Percentiles rank a stretch among this genome's conserved stretches.
Evolutionary conservation across 1,140 invertebrate species (phyloP).

Genomic region (Hyphantria cunea): DNA sequence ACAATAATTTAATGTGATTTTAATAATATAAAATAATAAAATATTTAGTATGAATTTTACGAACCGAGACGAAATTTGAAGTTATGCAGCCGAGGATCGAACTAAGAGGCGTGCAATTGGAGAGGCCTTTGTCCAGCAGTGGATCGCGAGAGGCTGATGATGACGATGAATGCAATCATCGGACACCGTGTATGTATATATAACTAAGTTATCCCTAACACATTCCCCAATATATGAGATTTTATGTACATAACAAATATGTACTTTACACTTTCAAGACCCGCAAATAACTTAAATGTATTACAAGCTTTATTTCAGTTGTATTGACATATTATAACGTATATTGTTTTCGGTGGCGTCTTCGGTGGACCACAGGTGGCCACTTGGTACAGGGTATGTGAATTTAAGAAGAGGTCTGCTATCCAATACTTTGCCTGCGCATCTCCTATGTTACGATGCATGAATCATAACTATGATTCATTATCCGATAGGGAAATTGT

Average conservation of each 20-base stretch:
- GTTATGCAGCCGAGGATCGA: too few relatives aligned
- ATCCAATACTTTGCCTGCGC: conserved; percentile 39
- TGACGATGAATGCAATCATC: too few relatives aligned
- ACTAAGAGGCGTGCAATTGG: too few relatives aligned
- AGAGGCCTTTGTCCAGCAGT: too few relatives aligned
- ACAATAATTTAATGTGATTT: not conserved
- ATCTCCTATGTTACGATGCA: conserved; percentile 48
- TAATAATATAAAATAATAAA: not conserved
- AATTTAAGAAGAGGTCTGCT: conserved; percentile 74
- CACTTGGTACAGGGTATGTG: conserved; percentile 91
- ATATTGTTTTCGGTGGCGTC: conserved; percentile 77
- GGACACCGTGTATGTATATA: not conserved
- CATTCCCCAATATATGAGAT: too few relatives aligned
- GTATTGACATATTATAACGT: conserved; percentile 18
- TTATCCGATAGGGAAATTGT: conserved; percentile 32
- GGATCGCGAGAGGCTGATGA: too few relatives aligned
- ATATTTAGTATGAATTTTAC: not conserved
- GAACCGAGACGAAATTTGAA: too few relatives aligned
- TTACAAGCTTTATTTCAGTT: too few relatives aligned
- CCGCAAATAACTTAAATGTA: too few relatives aligned
- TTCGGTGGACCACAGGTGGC: conserved; percentile 85
- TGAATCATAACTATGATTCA: conserved; percentile 56
- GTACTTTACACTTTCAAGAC: too few relatives aligned
- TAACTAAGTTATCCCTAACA: too few relatives aligned
- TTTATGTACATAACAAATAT: too few relatives aligned